phyloP scores from a whole-genome alignment of 2,113 vertebrate species.

The Morone chrysops region DNA sequence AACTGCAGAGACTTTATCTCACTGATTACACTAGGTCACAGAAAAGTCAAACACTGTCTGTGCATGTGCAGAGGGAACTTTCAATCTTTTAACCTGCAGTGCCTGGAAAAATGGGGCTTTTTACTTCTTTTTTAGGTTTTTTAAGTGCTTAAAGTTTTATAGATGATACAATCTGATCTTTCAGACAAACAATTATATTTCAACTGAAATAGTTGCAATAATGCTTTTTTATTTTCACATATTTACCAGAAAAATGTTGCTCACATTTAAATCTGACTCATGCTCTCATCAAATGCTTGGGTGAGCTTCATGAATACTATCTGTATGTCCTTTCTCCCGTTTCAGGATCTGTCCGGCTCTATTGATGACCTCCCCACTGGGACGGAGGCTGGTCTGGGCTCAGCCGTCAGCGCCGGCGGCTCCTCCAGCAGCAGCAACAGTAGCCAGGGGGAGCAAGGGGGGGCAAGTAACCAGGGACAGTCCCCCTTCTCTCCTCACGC shows the following conservation, averaged over 20 bases:
- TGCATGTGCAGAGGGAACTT: neutral
- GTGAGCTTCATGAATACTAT: constrained; percentile 53
- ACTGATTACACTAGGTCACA: constrained; percentile 4
- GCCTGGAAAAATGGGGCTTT: neutral
- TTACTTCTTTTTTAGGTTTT: neutral
- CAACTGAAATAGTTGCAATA: constrained; percentile 17
- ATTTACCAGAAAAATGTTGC: constrained; percentile 19
- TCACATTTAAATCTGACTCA: constrained; percentile 41
- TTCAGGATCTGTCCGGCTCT: constrained; percentile 95
- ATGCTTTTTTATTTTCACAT: constrained; percentile 1
- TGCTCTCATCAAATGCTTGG: constrained; percentile 54
- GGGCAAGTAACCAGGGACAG: constrained; percentile 89
- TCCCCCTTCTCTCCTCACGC: constrained; percentile 97
- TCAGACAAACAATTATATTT: constrained; percentile 1
- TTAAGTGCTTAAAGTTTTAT: neutral
- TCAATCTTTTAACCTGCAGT: constrained; percentile 7
- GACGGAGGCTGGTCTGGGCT: constrained; percentile 92
- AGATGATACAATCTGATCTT: neutral
- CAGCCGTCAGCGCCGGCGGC: constrained; percentile 88
- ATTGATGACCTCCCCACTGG: constrained; percentile 97
- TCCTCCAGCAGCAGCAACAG: constrained; percentile 86
- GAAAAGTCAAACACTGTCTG: constrained; percentile 1
- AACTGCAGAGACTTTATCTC: constrained; percentile 15
- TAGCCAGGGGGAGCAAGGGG: constrained; percentile 91
- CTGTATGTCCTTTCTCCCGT: constrained; percentile 43